Conservation (phyloP, 1,140 invertebrate genomes). For the Cecropterus lyciades region DNA sequence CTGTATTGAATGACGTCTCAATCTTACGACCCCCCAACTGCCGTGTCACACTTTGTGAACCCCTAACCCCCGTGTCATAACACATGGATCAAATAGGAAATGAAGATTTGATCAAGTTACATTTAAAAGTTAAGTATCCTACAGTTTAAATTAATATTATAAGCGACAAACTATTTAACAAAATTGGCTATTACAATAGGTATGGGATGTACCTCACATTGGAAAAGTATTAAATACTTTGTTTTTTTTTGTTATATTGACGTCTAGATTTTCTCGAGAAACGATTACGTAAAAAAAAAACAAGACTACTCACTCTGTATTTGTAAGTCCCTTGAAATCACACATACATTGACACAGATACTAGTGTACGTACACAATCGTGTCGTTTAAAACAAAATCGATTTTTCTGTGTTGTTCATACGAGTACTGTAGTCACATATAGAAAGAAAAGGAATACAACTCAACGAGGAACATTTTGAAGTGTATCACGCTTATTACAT, state of each 20-base stretch:
- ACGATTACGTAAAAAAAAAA: background rate
- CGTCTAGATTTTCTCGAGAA: no score
- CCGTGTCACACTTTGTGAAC: no score
- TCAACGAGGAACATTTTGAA: constrained; percentile 6
- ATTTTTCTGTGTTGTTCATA: no score
- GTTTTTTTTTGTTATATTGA: no score
- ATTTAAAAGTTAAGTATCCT: constrained; percentile 12
- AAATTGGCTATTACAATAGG: constrained; percentile 11
- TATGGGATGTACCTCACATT: background rate
- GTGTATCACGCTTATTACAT: background rate
- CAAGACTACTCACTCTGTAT: background rate
- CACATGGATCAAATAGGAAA: background rate
- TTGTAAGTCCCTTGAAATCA: background rate
- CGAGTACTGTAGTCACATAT: no score
- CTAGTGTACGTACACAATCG: no score
- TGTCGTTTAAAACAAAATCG: no score
- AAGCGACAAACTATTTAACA: constrained; percentile 25
- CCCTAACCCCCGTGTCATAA: no score
- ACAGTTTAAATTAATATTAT: constrained; percentile 15
- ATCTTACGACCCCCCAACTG: no score
- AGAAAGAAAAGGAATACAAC: background rate
- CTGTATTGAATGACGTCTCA: no score
- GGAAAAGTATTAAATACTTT: background rate
- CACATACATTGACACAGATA: background rate
- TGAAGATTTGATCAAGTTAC: constrained; percentile 12